phyloP scores from a whole-genome alignment of 2,797 vertebrate genomes.

The Dendrocincla fuliginosa region DNA sequence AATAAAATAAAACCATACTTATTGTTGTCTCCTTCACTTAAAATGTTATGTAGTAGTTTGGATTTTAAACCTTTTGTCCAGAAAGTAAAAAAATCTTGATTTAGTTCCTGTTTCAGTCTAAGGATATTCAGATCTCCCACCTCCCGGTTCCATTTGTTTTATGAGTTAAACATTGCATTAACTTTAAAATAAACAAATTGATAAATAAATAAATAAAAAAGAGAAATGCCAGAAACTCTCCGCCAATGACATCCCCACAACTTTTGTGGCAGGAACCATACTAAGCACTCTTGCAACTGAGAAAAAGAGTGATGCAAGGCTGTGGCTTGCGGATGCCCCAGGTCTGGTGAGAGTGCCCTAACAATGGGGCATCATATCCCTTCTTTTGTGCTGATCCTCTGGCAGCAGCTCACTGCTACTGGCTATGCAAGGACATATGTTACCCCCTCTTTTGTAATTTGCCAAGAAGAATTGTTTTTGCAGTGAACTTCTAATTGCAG shows the following conservation, averaged over 20 bases:
- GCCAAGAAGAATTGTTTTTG: neutral
- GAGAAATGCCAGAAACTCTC: neutral
- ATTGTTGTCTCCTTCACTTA: neutral
- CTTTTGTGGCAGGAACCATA: neutral
- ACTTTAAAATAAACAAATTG: neutral
- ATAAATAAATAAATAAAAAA: neutral
- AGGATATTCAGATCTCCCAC: neutral
- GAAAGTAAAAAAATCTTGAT: neutral
- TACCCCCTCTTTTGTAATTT: neutral
- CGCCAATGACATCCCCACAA: rapidly evolving
- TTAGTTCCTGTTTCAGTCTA: neutral
- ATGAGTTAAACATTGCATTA: neutral
- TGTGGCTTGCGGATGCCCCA: neutral
- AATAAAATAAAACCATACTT: neutral
- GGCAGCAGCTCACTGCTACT: neutral
- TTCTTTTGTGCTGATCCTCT: rapidly evolving
- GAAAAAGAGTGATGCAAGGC: neutral
- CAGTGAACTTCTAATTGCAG: neutral
- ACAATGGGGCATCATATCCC: rapidly evolving
- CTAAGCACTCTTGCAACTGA: neutral
- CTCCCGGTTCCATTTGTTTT: neutral
- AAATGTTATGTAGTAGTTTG: neutral
- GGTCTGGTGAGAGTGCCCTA: neutral
- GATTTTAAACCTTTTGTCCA: neutral
- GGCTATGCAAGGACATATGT: neutral